Evolutionary conservation across 2,797 vertebrate species (phyloP), one percentile per base, ranked within the genome.

Genomic region (Pipistrellus kuhlii): DNA sequence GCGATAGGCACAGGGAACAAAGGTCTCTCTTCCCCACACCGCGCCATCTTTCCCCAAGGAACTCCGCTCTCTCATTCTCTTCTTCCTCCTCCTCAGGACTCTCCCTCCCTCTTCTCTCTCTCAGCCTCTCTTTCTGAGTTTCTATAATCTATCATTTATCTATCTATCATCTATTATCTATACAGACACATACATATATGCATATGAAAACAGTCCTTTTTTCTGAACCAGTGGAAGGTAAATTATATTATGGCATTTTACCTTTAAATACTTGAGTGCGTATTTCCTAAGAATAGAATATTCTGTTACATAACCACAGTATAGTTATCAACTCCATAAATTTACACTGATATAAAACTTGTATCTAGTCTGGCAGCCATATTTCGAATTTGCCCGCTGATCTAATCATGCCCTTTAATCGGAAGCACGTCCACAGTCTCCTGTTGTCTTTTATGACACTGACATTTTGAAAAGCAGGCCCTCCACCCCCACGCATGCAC

Each of bases 191-290:
- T n/a, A 53, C 32, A 44, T 71, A 11, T 7, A 10, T 12, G 18
- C 64, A 14, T 69, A 17, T 85, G 62, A 64, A 38, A 44, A 14
- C 32, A 91, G 55, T 83, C 80, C 25, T 57, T 87, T 90, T 72
- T 83, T 83, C 59, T 35, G 57, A 86, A 71, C 23, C 48, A 57
- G 0, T 13, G n/a, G 25, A 62, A 84, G 23, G 3, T 72, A 87
- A 87, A 41, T 85, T 68, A 25, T 41, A 73, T 85, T n/a, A 32
- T 48, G 30, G 62, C 5, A 48, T 35, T 89, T 86, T 68, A 71
- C 46, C 69, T 94, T 91, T 88, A 81, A 81, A 84, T 81, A 73
- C 18, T 83, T 91, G 32, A 73, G n/a, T 3, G 38, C 14, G 0
- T 44, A 32, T 44, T 66, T 51, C 35, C 81, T 64, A n/a, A 76